Evolutionary conservation across 2,113 vertebrate genomes (phyloP).

Genomic region (Eptesicus fuscus): DNA sequence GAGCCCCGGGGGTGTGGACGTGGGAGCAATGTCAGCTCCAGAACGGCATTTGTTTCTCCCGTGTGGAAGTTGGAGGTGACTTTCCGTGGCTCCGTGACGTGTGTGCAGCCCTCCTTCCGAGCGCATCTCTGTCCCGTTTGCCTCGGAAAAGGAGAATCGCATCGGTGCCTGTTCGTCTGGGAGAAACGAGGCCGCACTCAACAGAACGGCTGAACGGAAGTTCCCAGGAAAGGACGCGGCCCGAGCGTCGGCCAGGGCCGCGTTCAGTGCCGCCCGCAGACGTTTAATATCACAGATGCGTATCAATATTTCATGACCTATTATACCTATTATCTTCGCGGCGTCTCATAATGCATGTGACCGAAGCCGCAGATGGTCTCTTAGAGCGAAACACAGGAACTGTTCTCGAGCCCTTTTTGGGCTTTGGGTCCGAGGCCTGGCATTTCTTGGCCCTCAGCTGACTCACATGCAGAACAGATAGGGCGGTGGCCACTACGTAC

Average conservation of each 20-base stretch:
- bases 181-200: background rate
- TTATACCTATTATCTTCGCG: background rate
- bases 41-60: background rate
- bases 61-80: background rate
- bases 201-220: fast-evolving
- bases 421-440: background rate
- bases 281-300: background rate
- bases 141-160: background rate
- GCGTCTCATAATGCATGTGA: background rate
- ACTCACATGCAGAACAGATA: background rate
- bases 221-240: fast-evolving
- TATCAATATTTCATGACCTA: slow-evolving; percentile 11
- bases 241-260: background rate
- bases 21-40: background rate
- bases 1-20: too few relatives aligned
- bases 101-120: background rate
- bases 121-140: background rate
- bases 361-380: background rate
- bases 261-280: background rate
- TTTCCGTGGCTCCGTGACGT: background rate
- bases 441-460: slow-evolving; percentile 8
- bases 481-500: background rate
- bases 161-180: background rate
- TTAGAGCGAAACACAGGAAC: background rate
- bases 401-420: background rate